phyloP scores from a whole-genome alignment of 2,113 vertebrate genomes.

The Phalacrocorax brasilianus region DNA sequence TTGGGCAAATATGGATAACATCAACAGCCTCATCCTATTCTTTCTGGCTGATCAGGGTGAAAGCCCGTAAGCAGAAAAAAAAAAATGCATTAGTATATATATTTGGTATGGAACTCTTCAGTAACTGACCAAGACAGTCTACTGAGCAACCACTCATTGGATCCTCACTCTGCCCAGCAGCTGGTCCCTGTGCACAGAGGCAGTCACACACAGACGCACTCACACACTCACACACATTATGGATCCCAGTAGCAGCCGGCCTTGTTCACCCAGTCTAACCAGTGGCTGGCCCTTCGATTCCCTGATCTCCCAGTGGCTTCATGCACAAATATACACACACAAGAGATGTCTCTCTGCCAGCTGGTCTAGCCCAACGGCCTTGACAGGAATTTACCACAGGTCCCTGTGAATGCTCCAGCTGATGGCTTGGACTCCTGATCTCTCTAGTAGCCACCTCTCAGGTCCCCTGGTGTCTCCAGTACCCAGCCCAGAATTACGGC shows the following conservation, averaged over 20 bases:
- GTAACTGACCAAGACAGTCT: background rate
- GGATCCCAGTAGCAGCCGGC: no score
- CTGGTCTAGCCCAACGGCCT: background rate
- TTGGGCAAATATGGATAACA: background rate
- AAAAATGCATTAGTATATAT: background rate
- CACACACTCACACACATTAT: no score
- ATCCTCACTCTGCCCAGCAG: background rate
- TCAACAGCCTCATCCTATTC: background rate
- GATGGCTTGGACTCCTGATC: background rate
- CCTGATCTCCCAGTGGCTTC: background rate
- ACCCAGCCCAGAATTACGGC: background rate
- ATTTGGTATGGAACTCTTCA: background rate
- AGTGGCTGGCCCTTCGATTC: background rate
- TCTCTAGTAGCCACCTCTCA: background rate
- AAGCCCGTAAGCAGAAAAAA: background rate
- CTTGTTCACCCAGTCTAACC: background rate
- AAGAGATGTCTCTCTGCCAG: background rate
- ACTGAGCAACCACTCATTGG: accelerated
- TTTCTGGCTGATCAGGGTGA: background rate
- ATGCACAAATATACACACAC: background rate
- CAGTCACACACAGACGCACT: no score
- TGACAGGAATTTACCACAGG: background rate
- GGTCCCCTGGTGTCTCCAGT: no score
- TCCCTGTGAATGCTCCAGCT: background rate
- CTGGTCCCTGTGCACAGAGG: accelerated